Evolutionary conservation across 1,140 invertebrate species (phyloP), one percentile per base, ranked within the genome.

Genomic region (Hylaeus anthracinus): DNA sequence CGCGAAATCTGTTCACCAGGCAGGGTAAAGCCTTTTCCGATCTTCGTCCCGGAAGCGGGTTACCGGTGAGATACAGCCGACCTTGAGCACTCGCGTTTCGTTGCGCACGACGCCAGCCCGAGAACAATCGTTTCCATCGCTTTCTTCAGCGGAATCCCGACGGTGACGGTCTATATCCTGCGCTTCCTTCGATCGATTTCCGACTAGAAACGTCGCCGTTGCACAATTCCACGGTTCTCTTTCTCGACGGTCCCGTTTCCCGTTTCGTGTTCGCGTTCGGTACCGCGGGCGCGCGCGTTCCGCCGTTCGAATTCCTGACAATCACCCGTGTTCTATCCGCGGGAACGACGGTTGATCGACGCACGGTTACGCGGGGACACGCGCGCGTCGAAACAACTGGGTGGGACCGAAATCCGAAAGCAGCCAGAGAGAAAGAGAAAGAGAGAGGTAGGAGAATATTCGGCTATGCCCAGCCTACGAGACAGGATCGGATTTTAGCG

Each of bases 401-500:
- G 73, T 81, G 56, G 73, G 48, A 81, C 73, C 51, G 58, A 73
- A 79, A 79, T 73, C 77, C 77, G 77, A 73, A 66, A 79, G 71
- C 77, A 41, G 37, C 12, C 51, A 12, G 3, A n/a, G 15, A 81
- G 58, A 26, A 75, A 83, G 65, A 69, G 70, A 72, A n/a, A 39
- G 43, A 72, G 66, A 70, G 72, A 82, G 88, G 81, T 83, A 85
- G 87, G 87, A 6, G 26, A 87, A 90, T 91, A 91, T 90, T 91
- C 87, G 89, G 89, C 88, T 86, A 75, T 84, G 86, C 86, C 86
- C 86, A 81, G 73, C 63, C 77, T 82, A 82, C 83, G 79, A 80
- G 79, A 74, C 88, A 86, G 88, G 89, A 91, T 92, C 90, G 89
- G 89, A 92, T 92, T 92, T 92, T 91, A 92, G 85, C 85, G 88